Conservation (phyloP, 2,113 vertebrate species). For the Brachyhypopomus gauderio region DNA sequence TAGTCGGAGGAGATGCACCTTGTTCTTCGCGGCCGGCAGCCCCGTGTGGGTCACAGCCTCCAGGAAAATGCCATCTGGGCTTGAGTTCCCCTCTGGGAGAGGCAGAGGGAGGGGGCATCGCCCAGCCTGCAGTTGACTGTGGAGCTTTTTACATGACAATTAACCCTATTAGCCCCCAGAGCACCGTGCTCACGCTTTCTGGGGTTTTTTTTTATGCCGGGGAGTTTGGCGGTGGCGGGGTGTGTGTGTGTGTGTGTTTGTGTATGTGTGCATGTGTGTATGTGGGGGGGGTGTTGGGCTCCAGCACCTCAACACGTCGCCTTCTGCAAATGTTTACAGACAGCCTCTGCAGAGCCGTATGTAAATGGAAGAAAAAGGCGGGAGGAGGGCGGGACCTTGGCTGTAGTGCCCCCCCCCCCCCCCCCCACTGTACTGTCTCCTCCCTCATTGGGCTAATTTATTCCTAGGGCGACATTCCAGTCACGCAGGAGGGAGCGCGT, state of each 20-base stretch:
- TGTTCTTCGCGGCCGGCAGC: conserved; percentile 90
- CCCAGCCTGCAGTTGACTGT: conserved; percentile 82
- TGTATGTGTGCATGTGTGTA: too few species aligned
- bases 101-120: conserved; percentile 54
- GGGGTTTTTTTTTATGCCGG: conserved; percentile 35
- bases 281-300: conserved; percentile 50
- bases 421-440: background rate
- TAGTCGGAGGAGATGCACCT: conserved; percentile 96
- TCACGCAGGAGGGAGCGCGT: conserved; percentile 20
- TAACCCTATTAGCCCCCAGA: conserved; percentile 93
- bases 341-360: background rate
- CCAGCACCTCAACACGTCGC: conserved; percentile 78
- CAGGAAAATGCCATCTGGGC: conserved; percentile 97
- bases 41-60: conserved; percentile 87
- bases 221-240: background rate
- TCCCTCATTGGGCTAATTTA: conserved; percentile 36
- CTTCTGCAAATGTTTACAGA: conserved; percentile 69
- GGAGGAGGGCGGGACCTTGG: conserved; percentile 33
- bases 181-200: conserved; percentile 43
- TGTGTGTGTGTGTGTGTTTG: too few species aligned
- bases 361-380: conserved; percentile 30
- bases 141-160: conserved; percentile 94
- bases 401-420: background rate
- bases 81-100: conserved; percentile 81
- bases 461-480: conserved; percentile 20